These are phyloP conservation scores for Trematomus bernacchii DNA, from an alignment of 2,797 vertebrate genomes.

Conservation along the genomic window DNA sequence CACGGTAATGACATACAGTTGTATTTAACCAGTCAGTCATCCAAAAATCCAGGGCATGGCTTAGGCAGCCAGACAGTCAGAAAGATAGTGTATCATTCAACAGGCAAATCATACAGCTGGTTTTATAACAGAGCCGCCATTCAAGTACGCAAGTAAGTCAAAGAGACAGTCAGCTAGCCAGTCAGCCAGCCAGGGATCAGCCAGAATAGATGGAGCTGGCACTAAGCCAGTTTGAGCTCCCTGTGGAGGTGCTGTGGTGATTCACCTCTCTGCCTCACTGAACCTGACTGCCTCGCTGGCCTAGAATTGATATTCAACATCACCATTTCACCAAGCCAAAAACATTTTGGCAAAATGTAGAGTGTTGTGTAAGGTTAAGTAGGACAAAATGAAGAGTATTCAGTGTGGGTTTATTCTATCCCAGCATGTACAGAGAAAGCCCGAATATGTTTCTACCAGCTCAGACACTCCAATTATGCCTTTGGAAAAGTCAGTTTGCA, in stretches of 20 bases:
- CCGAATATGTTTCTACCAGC: constrained; percentile 17
- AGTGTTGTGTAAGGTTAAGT: constrained; percentile 60
- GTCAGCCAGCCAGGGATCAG: constrained; percentile 49
- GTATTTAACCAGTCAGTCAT: constrained; percentile 45
- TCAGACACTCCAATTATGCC: constrained; percentile 31
- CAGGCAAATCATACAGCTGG: constrained; percentile 33
- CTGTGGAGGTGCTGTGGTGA: constrained; percentile 60
- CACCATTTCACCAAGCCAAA: constrained; percentile 57
- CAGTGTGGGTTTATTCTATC: constrained; percentile 28
- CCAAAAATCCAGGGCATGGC: constrained; percentile 20
- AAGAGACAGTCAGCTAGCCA: constrained; percentile 44
- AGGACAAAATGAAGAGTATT: constrained; percentile 57
- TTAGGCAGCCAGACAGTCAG: constrained; percentile 25
- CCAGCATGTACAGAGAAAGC: constrained; percentile 20
- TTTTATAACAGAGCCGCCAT: constrained; percentile 40
- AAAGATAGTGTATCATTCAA: constrained; percentile 32
- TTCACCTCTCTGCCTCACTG: constrained; percentile 62
- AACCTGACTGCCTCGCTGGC: constrained; percentile 52
- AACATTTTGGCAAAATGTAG: constrained; percentile 63
- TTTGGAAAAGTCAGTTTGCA: constrained; percentile 1
- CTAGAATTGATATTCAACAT: constrained; percentile 63
- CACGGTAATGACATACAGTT: constrained; percentile 43
- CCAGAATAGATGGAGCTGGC: constrained; percentile 61
- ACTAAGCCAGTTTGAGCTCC: constrained; percentile 61
- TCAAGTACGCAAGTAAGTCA: constrained; percentile 47